Base-by-base conservation (phyloP, 1,140 invertebrate genomes). In the Contarinia nasturtii region DNA sequence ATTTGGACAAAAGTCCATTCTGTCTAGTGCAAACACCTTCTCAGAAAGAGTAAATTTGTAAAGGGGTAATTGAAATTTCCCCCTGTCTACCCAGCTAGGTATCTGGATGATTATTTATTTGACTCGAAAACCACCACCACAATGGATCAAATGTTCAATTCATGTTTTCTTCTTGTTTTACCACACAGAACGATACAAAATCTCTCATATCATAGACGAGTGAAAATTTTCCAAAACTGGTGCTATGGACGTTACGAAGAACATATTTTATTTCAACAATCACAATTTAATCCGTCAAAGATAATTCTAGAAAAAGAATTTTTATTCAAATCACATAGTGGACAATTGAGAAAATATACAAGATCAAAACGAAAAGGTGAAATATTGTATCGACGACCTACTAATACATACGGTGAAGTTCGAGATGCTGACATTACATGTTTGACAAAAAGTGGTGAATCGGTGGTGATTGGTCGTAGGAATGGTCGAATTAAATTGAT, bases 201-300 rank as follows among this genome's bases (percentile, higher is more conserved):
- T 2, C 19, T 59, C 2, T 60, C 53, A 1, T 61, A 55, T 47
- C 46, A 46, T 5, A 48, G 54, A 33, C 54, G 60, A 7, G 40
- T 62, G 7, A 53, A 49, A 43, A 50, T 63, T n/a, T 48, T 48
- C 1, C 44, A 45, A 7, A 63, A 63, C 44, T 62, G 60, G 60
- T 19, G 55, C 3, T 52, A 51, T 18, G 60, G 60, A 1, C 47
- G 45, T 10, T 63, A 63, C 42, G 36, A 48, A 1, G 57, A 62
- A 37, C 47, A 51, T 1, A 50, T 52, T 17, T 61, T 60, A 20
- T 63, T 55, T 27, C 56, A 60, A 42, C 58, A 61, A 47, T 49
- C 44, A 0, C 54, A 55, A 40, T 59, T 62, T 55, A 61, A 57
- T 44, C 48, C 57, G 20, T 58, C 58, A 10, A 62, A 56, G 47